Percentiles rank a stretch among this genome's conserved stretches.
Conservation (phyloP, 2,113 vertebrate genomes). For the Urocitellus parryii region DNA sequence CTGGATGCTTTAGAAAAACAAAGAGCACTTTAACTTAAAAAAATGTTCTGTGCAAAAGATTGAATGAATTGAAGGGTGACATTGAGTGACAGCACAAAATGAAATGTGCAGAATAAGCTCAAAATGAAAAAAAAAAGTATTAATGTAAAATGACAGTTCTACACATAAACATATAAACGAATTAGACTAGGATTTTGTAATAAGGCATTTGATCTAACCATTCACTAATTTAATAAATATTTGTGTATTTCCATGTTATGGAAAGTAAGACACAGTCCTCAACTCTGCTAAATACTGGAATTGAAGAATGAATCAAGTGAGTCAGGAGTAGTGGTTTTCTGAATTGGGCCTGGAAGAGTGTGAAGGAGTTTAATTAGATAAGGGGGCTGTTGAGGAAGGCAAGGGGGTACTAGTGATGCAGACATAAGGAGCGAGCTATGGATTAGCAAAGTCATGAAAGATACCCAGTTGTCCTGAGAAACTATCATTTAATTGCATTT, state of each 20-base stretch:
- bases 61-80: slow-evolving; percentile 43
- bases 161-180: neutral
- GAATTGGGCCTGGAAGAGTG: neutral
- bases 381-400: neutral
- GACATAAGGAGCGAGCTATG: neutral
- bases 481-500: neutral
- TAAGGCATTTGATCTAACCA: neutral
- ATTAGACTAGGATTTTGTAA: neutral
- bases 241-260: neutral
- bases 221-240: neutral
- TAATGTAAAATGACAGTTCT: neutral
- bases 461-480: neutral
- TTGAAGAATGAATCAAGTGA: neutral
- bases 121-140: neutral
- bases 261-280: neutral
- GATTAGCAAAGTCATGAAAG: neutral
- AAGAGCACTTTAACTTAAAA: slow-evolving; percentile 40
- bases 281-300: neutral
- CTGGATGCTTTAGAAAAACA: slow-evolving; percentile 37
- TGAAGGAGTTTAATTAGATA: neutral
- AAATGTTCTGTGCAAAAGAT: slow-evolving; percentile 45
- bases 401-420: neutral
- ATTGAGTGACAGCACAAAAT: neutral
- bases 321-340: neutral
- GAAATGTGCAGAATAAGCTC: neutral